Conservation (phyloP, 2,113 vertebrate species). For the Semicossyphus pulcher region DNA sequence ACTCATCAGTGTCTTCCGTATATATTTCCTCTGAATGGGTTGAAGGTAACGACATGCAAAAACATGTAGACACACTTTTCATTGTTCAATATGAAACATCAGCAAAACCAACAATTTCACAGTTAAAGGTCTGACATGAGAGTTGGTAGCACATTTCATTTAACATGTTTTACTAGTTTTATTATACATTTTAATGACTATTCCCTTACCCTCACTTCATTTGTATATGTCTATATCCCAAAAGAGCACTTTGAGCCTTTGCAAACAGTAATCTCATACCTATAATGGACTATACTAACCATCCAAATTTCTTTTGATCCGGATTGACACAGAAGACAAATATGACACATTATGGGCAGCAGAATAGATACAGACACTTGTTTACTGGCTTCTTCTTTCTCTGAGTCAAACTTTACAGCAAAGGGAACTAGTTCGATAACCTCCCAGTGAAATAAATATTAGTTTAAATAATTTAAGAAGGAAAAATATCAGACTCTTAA, state of each 20-base stretch:
- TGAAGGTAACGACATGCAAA: background rate
- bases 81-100: background rate
- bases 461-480: background rate
- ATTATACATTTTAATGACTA: too few species aligned
- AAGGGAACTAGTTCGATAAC: background rate
- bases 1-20: too few species aligned
- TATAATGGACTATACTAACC: background rate
- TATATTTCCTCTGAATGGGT: too few species aligned
- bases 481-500: background rate
- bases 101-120: too few species aligned
- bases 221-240: too few species aligned
- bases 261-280: background rate
- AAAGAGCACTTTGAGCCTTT: conserved; percentile 8
- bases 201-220: too few species aligned
- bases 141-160: too few species aligned
- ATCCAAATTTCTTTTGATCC: background rate
- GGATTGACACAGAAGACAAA: background rate
- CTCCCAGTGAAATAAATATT: background rate
- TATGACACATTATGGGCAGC: background rate
- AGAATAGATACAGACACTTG: conserved; percentile 1
- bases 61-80: background rate
- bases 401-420: too few species aligned
- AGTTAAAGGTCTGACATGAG: background rate
- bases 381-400: background rate
- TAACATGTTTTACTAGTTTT: too few species aligned